Evolutionary conservation across 30 jellyfish, hydroid and myxozoan species (phyloP).

Genomic region (Aurelia aurita): DNA sequence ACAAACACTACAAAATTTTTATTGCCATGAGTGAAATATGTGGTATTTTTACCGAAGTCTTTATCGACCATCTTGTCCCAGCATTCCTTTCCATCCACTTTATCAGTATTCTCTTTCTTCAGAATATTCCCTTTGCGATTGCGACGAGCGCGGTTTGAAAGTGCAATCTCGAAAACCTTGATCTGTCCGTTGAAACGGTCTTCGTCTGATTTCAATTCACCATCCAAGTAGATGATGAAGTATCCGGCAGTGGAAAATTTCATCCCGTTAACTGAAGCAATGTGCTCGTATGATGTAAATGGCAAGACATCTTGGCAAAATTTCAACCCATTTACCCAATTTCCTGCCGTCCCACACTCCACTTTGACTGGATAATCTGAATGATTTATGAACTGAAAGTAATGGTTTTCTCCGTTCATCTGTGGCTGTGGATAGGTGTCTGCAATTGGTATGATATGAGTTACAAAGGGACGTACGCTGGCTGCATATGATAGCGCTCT

Average conservation of each 20-base stretch:
- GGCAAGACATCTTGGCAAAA: conserved; percentile 3
- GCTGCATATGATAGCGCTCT: background rate
- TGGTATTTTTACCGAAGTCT: background rate
- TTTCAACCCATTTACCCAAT: conserved; percentile 5
- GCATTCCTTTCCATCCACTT: background rate
- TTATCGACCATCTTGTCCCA: background rate
- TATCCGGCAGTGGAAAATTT: conserved; percentile 13
- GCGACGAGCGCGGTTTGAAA: conserved; percentile 2
- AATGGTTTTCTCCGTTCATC: background rate
- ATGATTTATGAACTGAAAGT: conserved; percentile 38
- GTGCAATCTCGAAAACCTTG: conserved; percentile 26
- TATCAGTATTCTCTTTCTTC: background rate
- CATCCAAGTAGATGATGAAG: conserved; percentile 45
- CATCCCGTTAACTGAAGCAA: background rate
- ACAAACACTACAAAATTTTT: background rate
- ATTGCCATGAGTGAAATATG: background rate
- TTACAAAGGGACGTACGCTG: background rate
- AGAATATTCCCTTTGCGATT: conserved; percentile 4
- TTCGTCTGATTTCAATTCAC: background rate
- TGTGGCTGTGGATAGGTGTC: conserved; percentile 29
- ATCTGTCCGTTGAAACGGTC: conserved; percentile 14
- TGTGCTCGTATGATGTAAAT: conserved; percentile 16
- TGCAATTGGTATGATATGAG: background rate
- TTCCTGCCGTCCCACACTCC: conserved; percentile 43
- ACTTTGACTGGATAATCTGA: conserved; percentile 30